Conservation (phyloP, 2,113 vertebrate genomes). For the Cacatua alba region DNA sequence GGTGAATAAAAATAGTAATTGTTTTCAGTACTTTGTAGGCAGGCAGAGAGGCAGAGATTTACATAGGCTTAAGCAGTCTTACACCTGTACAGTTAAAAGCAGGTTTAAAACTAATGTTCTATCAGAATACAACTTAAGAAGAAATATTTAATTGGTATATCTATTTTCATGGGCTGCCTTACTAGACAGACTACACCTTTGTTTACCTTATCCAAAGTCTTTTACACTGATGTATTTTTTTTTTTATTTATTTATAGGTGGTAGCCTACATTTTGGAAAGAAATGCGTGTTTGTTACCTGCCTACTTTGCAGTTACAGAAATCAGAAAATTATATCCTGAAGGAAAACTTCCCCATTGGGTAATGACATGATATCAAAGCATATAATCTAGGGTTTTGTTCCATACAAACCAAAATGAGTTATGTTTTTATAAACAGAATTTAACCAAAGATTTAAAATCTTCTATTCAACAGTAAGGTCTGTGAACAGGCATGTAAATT, state of each 20-base stretch:
- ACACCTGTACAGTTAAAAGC: background rate
- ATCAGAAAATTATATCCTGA: constrained; percentile 97
- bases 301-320: constrained; percentile 96
- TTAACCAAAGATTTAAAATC: background rate
- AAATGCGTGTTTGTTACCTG: constrained; percentile 95
- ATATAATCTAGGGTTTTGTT: background rate
- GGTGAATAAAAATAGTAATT: background rate
- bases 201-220: background rate
- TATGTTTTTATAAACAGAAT: background rate
- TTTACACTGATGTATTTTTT: background rate
- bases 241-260: constrained; percentile 78
- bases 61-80: background rate
- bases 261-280: constrained; percentile 97
- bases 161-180: background rate
- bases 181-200: background rate
- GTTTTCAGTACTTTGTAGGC: background rate
- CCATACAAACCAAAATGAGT: background rate
- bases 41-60: background rate
- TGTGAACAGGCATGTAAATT: background rate
- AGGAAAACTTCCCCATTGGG: constrained; percentile 96
- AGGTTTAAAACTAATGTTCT: background rate
- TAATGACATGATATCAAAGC: constrained; percentile 56
- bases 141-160: background rate
- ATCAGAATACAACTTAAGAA: background rate
- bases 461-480: background rate